Conservation (phyloP, 2,113 vertebrate species). For the Notothenia rossii region DNA sequence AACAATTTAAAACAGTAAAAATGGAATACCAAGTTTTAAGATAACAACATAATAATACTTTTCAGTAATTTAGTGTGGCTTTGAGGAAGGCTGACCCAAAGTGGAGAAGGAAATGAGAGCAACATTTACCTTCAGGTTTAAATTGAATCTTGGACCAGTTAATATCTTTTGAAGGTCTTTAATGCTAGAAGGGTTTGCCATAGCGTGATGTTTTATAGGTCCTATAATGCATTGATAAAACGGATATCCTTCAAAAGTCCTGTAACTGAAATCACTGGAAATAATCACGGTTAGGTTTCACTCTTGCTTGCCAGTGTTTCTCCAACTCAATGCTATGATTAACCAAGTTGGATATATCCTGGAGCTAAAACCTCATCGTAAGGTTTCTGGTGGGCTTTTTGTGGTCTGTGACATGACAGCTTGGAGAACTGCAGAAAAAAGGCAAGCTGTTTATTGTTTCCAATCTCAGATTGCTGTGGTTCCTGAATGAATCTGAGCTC, state of each 20-base stretch:
- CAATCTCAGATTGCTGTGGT: conserved; percentile 14
- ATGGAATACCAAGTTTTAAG: no score
- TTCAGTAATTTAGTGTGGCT: not conserved
- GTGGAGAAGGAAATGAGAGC: not conserved
- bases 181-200: not conserved
- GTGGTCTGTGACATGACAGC: conserved; percentile 19
- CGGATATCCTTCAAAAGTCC: not conserved
- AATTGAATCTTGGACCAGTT: not conserved
- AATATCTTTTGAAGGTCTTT: not conserved
- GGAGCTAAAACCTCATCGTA: conserved; percentile 10
- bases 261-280: conserved; percentile 14
- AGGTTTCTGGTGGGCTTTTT: conserved; percentile 20
- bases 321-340: conserved; percentile 23
- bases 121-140: not conserved
- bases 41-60: not conserved
- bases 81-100: not conserved
- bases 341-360: conserved; percentile 25
- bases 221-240: not conserved
- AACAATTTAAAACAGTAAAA: no score
- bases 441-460: conserved; percentile 31
- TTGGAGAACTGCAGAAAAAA: conserved; percentile 22
- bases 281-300: not conserved
- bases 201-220: not conserved
- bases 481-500: conserved; percentile 27
- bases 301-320: not conserved